Conservation (phyloP, 2,888 invertebrate species). For the Acleris literana region DNA sequence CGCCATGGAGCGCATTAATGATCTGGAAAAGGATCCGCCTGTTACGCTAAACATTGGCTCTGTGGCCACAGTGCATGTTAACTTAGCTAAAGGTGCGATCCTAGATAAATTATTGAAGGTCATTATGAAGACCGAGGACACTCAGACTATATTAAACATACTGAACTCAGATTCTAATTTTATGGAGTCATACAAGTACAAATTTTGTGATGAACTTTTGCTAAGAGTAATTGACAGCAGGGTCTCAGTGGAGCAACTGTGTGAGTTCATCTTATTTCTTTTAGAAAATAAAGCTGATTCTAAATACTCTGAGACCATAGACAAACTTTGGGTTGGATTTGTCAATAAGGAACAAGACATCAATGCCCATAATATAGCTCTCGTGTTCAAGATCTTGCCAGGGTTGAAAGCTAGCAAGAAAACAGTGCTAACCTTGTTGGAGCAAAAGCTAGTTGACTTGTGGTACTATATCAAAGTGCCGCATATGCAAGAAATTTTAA, state of each 20-base stretch:
- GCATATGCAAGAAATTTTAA: slow-evolving; percentile 77
- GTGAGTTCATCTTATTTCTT: slow-evolving; percentile 82
- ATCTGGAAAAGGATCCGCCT: slow-evolving; percentile 65
- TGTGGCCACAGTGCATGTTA: slow-evolving; percentile 55
- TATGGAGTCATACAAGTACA: slow-evolving; percentile 74
- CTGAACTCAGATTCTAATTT: slow-evolving; percentile 66
- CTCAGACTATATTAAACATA: slow-evolving; percentile 73
- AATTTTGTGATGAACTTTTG: slow-evolving; percentile 85
- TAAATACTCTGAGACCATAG: slow-evolving; percentile 80
- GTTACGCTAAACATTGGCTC: slow-evolving; percentile 45
- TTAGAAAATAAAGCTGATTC: slow-evolving; percentile 71
- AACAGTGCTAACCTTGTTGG: slow-evolving; percentile 82
- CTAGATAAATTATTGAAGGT: slow-evolving; percentile 74
- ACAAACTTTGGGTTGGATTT: slow-evolving; percentile 87
- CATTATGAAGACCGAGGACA: slow-evolving; percentile 75
- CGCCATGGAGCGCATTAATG: slow-evolving; percentile 76
- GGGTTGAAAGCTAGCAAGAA: slow-evolving; percentile 84
- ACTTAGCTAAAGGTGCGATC: slow-evolving; percentile 74
- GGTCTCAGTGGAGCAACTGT: slow-evolving; percentile 83
- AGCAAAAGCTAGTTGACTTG: slow-evolving; percentile 80
- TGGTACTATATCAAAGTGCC: slow-evolving; percentile 82
- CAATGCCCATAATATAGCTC: slow-evolving; percentile 80
- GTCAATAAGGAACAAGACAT: slow-evolving; percentile 83
- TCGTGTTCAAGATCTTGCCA: slow-evolving; percentile 82
- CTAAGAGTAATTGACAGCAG: slow-evolving; percentile 84